Conservation (phyloP, 2,113 vertebrate species). For the Indicator indicator region DNA sequence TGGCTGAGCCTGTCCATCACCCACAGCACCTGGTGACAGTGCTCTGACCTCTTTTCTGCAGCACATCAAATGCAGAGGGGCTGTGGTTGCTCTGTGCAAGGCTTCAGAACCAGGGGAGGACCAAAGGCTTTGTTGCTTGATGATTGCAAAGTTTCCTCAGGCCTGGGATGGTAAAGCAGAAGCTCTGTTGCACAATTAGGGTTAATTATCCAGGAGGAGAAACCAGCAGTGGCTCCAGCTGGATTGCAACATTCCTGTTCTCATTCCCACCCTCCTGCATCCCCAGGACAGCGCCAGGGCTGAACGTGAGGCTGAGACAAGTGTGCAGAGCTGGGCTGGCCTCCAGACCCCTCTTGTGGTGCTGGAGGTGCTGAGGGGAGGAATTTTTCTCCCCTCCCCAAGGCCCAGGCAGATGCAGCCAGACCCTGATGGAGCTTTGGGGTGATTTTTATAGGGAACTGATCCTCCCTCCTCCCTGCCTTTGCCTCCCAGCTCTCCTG, state of each 20-base stretch:
- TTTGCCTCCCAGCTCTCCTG: neutral
- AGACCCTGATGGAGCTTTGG: neutral
- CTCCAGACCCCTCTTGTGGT: accelerated
- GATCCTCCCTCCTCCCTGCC: accelerated
- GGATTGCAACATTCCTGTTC: neutral
- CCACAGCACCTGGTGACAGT: accelerated
- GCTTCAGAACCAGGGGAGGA: neutral
- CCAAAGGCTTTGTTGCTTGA: neutral
- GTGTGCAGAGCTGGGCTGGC: neutral
- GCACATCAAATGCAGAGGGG: neutral
- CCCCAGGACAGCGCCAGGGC: neutral
- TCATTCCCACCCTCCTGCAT: neutral
- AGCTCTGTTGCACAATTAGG: slow-evolving; percentile 41
- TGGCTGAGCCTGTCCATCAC: neutral
- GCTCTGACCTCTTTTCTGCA: neutral
- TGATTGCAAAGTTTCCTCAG: neutral
- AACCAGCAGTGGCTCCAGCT: neutral
- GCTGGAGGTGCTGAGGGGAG: neutral
- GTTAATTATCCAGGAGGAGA: slow-evolving; percentile 50
- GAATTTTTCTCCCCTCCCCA: neutral
- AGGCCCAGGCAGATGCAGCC: neutral
- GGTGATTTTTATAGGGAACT: neutral
- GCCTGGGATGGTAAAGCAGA: slow-evolving; percentile 50
- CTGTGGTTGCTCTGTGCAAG: neutral
- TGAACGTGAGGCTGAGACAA: neutral